A percentile compares a stretch with the other conserved stretches of the same genome.
These are phyloP conservation scores for Drosophila quinaria DNA, from an alignment of 2,888 invertebrate species.

Conservation along the genomic window DNA sequence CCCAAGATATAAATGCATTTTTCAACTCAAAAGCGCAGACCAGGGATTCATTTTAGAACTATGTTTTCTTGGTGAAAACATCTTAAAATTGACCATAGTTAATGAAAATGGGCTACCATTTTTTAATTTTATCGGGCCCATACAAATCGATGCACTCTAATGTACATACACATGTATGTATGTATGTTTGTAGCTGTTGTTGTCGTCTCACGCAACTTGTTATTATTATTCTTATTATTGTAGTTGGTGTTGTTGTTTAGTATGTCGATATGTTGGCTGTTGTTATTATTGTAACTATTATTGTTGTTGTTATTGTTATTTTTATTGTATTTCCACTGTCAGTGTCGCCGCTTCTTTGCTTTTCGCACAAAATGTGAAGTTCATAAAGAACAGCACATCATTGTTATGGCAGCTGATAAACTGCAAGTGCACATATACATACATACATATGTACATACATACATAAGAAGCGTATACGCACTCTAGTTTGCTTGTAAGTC, in stretches of 20 bases:
- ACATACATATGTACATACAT: not conserved
- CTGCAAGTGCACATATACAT: constrained; percentile 24
- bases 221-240: constrained; percentile 16
- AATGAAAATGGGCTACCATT: too few relatives aligned
- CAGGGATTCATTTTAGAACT: too few relatives aligned
- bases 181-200: constrained; percentile 12
- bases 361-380: constrained; percentile 49
- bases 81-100: too few relatives aligned
- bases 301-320: constrained; percentile 23
- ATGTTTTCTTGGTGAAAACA: too few relatives aligned
- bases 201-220: constrained; percentile 57
- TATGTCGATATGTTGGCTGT: constrained; percentile 14
- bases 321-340: constrained; percentile 54
- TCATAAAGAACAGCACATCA: constrained; percentile 64
- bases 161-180: too few relatives aligned
- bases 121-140: too few relatives aligned
- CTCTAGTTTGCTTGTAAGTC: constrained; percentile 22
- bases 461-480: constrained; percentile 26
- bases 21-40: too few relatives aligned
- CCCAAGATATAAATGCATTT: too few relatives aligned
- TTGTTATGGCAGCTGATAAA: constrained; percentile 68
- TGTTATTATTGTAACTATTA: constrained; percentile 22
- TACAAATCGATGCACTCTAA: too few relatives aligned
- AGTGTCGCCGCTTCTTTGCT: constrained; percentile 39
- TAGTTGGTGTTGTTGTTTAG: constrained; percentile 29